Base-by-base conservation (phyloP, 2,797 vertebrate genomes). In the Galago senegalensis region DNA sequence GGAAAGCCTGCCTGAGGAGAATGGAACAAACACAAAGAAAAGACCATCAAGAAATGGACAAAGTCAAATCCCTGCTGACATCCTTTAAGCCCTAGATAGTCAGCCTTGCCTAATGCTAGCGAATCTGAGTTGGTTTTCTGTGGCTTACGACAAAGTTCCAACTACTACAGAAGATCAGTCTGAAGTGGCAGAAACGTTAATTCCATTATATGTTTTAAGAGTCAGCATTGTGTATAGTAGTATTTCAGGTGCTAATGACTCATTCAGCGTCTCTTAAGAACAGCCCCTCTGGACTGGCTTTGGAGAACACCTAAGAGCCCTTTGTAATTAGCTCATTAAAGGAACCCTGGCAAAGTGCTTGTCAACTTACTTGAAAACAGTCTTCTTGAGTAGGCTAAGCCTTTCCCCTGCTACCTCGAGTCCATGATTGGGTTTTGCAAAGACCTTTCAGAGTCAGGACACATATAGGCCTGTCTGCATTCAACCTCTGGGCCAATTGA, bases 311-410 rank as follows among this genome's bases (percentile, higher is more conserved):
- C 61, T 73, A 73, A 85, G 94, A 95, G 86, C 80, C 84, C 61
- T 88, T 94, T 95, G 80, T 93, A 87, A 96, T 96, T 86, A 96
- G 89, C 83, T 96, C 87, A 87, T 97, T 91, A 91, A 95, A 86
- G 90, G 88, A 56, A 86, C 82, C 79, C 69, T 4, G 53, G 88
- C 88, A 80, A 84, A 93, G 96, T 83, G 70, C 60, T 46, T 84
- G 91, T 95, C 82, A 93, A 25, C 87, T 84, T 75, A 43, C 82
- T 88, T 56, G 46, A 86, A 95, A 90, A 80, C 87, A 61, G 65
- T 56, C 20, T 34, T 69, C 72, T 60, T 23, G 60, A 70, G 79
- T 11, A 49, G 63, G 31, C 60, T 53, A 25, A 72, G 69, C 76
- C 46, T 81, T 65, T 46, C 49, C 6, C 75, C 58, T 40, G 63